A percentile compares a stretch with the other conserved stretches of the same genome.
These are phyloP conservation scores for Antheraea pernyi DNA, from an alignment of 1,140 invertebrate genomes.

Conservation along the genomic window DNA sequence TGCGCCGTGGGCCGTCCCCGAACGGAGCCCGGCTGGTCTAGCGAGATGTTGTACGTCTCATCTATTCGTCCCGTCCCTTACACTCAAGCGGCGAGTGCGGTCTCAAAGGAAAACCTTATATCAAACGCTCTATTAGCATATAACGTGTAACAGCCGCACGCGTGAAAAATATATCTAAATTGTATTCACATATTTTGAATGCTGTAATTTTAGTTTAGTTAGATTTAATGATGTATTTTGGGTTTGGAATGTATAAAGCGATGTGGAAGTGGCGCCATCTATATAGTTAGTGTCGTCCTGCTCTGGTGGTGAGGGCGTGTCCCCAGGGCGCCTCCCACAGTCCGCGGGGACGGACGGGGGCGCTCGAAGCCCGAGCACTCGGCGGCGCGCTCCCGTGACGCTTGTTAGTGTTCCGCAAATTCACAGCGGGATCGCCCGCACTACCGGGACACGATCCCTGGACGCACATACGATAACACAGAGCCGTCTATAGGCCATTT, in stretches of 20 bases:
- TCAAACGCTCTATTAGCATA: slow-evolving; percentile 46
- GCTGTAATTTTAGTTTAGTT: not conserved
- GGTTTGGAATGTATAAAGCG: not conserved
- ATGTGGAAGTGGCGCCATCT: slow-evolving; percentile 64
- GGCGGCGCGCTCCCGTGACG: slow-evolving; percentile 73
- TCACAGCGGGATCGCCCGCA: slow-evolving; percentile 73
- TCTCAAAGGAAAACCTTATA: slow-evolving; percentile 62
- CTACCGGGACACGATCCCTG: slow-evolving; percentile 71
- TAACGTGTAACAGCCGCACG: slow-evolving; percentile 21
- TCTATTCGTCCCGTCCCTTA: slow-evolving; percentile 57
- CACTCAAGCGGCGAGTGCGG: slow-evolving; percentile 41
- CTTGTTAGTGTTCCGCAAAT: slow-evolving; percentile 78
- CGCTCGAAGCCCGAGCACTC: slow-evolving; percentile 67
- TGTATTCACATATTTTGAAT: not conserved
- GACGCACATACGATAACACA: slow-evolving; percentile 68
- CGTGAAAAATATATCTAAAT: not conserved
- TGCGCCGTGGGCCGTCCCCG: slow-evolving; percentile 65
- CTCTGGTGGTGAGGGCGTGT: slow-evolving; percentile 74
- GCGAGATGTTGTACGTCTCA: slow-evolving; percentile 68
- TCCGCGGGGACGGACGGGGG: slow-evolving; percentile 73
- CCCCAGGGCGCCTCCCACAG: slow-evolving; percentile 71
- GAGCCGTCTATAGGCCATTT: slow-evolving; percentile 63
- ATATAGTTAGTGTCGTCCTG: slow-evolving; percentile 57
- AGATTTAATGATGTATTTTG: not conserved
- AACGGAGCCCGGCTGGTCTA: slow-evolving; percentile 52